Conservation (phyloP, 2,797 vertebrate genomes). For the Darevskia nairensis region DNA sequence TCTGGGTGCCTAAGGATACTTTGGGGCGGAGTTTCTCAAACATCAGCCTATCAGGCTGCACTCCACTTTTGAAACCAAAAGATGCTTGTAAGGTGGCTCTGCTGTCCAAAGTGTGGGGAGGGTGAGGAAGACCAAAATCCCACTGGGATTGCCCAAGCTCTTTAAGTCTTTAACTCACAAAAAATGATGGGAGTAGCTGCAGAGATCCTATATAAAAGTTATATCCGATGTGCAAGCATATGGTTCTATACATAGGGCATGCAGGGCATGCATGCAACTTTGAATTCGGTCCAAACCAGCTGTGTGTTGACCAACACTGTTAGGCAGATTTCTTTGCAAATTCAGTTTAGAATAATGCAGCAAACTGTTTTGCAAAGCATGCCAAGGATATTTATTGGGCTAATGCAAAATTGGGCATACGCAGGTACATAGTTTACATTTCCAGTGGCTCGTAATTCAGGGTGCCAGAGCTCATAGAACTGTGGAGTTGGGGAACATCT, state of each 20-base stretch:
- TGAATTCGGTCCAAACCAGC: too few species aligned
- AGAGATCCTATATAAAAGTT: background rate
- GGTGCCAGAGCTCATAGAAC: background rate
- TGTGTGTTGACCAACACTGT: background rate
- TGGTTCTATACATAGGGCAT: background rate
- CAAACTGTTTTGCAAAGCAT: background rate
- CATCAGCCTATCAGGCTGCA: background rate
- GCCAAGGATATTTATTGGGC: background rate
- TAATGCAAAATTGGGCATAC: background rate
- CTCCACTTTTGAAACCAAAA: background rate
- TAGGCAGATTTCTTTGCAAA: background rate
- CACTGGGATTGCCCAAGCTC: too few species aligned
- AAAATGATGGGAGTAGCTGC: background rate
- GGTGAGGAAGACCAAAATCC: background rate
- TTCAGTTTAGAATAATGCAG: background rate
- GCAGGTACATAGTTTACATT: too few species aligned
- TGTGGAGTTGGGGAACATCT: background rate
- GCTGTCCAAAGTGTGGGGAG: background rate
- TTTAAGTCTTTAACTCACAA: background rate
- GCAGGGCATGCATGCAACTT: background rate
- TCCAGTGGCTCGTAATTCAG: background rate
- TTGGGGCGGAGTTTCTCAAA: background rate
- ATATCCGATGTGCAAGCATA: too few species aligned
- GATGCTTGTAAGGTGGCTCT: background rate
- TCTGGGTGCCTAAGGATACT: background rate